These are phyloP conservation scores for Procavia capensis DNA, from an alignment of 2,113 vertebrate genomes.

Conservation along the genomic window DNA sequence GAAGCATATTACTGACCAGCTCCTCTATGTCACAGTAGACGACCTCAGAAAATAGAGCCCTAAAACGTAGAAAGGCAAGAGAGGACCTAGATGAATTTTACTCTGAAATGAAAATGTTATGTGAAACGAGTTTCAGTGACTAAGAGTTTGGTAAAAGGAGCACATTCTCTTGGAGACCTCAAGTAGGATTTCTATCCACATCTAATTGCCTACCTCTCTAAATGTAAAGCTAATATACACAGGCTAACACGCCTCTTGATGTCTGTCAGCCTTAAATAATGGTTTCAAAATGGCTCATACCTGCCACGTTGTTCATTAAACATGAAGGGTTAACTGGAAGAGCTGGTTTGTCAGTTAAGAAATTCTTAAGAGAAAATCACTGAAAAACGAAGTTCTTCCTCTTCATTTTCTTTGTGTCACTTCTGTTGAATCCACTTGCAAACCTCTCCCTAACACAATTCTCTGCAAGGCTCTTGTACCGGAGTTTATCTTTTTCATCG, in stretches of 20 bases:
- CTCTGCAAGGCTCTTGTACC: background rate
- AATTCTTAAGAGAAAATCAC: background rate
- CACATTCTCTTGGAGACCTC: constrained; percentile 9
- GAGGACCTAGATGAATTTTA: background rate
- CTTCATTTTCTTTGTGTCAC: background rate
- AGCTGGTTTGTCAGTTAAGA: background rate
- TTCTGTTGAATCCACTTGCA: background rate
- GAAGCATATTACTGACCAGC: background rate
- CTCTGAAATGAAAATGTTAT: background rate
- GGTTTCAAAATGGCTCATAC: constrained; percentile 30
- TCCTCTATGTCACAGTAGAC: background rate
- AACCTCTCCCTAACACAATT: background rate
- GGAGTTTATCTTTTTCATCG: background rate
- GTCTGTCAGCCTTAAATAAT: background rate
- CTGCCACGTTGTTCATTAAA: constrained; percentile 6
- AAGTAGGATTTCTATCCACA: constrained; percentile 1
- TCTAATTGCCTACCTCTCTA: constrained; percentile 15
- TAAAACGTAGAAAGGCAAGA: background rate
- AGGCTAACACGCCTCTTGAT: background rate
- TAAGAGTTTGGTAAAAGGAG: background rate
- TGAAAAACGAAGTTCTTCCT: background rate
- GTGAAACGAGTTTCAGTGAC: background rate
- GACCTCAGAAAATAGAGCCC: background rate
- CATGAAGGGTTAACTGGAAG: background rate
- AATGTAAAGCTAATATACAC: constrained; percentile 25